phyloP scores from a whole-genome alignment of 2,113 vertebrate species.

The Chelonoidis abingdonii region DNA sequence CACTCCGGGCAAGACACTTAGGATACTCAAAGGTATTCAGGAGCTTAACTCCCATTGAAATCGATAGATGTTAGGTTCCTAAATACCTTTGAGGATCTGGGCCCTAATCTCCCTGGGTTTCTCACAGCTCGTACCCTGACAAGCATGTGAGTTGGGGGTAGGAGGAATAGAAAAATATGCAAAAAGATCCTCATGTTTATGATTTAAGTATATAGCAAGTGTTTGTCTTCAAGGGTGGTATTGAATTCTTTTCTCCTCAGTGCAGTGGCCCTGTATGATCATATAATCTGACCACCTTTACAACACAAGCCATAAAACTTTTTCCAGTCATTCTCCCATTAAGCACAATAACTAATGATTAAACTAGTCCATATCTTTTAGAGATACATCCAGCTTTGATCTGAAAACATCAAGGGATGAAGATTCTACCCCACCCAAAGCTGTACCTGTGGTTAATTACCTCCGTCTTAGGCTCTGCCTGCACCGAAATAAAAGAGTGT shows the following conservation, averaged over 20 bases:
- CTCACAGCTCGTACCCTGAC: neutral
- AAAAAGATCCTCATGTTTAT: neutral
- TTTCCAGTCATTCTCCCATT: neutral
- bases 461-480: neutral
- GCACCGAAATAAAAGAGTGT: too few relatives aligned
- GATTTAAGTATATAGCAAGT: neutral
- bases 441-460: neutral
- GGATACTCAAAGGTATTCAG: neutral
- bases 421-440: neutral
- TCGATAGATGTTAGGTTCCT: neutral
- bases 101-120: fast-evolving
- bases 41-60: neutral
- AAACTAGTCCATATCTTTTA: neutral
- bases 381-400: neutral
- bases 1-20: neutral
- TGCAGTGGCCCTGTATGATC: neutral
- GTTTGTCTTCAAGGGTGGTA: neutral
- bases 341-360: neutral
- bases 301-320: neutral
- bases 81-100: fast-evolving
- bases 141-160: neutral
- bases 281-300: neutral
- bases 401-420: neutral
- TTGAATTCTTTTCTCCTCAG: neutral
- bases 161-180: neutral